Conservation (phyloP, 2,797 vertebrate genomes). For the Spea hammondii region DNA sequence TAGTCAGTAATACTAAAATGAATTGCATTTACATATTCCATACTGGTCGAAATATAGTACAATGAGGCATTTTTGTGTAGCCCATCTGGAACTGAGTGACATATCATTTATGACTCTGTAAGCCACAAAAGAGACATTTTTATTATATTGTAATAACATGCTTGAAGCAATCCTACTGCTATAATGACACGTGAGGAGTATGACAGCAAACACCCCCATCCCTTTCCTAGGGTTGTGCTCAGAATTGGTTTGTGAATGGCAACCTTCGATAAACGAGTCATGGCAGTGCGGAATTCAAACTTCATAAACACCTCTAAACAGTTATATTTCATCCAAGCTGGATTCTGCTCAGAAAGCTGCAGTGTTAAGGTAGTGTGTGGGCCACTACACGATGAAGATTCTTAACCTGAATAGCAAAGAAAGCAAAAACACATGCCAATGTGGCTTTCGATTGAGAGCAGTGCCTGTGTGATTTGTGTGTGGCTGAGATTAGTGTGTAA, state of each 20-base stretch:
- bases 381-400: no score
- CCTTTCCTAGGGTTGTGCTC: conserved; percentile 54
- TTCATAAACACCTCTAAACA: conserved; percentile 48
- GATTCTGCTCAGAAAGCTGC: neutral
- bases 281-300: conserved; percentile 59
- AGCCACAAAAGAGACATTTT: conserved; percentile 65
- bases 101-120: conserved; percentile 63
- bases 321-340: conserved; percentile 50
- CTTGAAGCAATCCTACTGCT: conserved; percentile 61
- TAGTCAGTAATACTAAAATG: conserved; percentile 41
- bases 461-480: no score
- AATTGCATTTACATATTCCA: conserved; percentile 55
- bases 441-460: no score
- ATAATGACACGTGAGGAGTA: conserved; percentile 63
- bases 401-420: no score
- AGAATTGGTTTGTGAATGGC: conserved; percentile 57
- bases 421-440: no score
- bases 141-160: conserved; percentile 63
- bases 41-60: conserved; percentile 46
- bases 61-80: conserved; percentile 59
- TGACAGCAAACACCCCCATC: conserved; percentile 60
- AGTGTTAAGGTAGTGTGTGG: no score
- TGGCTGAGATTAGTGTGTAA: no score
- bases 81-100: conserved; percentile 61
- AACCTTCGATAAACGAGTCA: conserved; percentile 60